These are phyloP conservation scores for Neogale vison DNA, from an alignment of 2,113 vertebrate genomes.

Conservation along the genomic window DNA sequence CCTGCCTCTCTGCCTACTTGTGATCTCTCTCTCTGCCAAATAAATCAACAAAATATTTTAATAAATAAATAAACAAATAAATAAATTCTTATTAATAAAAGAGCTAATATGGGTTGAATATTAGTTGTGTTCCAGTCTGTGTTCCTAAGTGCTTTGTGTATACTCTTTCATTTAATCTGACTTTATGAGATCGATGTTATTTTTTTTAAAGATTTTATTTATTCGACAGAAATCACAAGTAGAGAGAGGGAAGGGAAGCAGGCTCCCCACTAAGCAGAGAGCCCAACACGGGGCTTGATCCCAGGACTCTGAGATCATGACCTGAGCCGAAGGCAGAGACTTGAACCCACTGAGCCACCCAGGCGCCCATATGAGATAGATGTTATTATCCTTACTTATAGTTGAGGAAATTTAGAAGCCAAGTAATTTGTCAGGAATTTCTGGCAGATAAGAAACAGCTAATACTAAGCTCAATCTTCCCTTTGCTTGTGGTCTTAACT, in stretches of 20 bases:
- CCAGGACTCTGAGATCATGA: too few relatives aligned
- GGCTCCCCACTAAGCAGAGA: too few relatives aligned
- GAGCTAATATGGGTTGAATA: neutral
- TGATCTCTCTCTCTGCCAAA: too few relatives aligned
- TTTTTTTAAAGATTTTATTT: neutral
- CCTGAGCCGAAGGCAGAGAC: too few relatives aligned
- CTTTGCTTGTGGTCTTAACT: neutral
- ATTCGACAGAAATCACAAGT: too few relatives aligned
- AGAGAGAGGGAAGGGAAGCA: too few relatives aligned
- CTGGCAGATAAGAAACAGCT: neutral
- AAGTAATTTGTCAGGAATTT: neutral
- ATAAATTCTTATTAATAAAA: constrained; percentile 29
- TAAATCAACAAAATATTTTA: too few relatives aligned
- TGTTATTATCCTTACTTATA: neutral
- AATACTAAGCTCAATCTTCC: neutral
- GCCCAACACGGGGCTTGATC: too few relatives aligned
- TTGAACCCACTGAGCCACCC: too few relatives aligned
- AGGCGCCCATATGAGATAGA: neutral
- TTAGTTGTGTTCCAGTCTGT: neutral
- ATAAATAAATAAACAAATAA: too few relatives aligned
- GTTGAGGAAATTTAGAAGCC: neutral
- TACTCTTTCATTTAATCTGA: neutral
- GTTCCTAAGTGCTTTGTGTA: neutral
- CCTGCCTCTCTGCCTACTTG: too few relatives aligned
- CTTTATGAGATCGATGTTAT: neutral